These are phyloP conservation scores for Pterostichus madidus DNA, from an alignment of 2,888 invertebrate species.

Conservation along the genomic window DNA sequence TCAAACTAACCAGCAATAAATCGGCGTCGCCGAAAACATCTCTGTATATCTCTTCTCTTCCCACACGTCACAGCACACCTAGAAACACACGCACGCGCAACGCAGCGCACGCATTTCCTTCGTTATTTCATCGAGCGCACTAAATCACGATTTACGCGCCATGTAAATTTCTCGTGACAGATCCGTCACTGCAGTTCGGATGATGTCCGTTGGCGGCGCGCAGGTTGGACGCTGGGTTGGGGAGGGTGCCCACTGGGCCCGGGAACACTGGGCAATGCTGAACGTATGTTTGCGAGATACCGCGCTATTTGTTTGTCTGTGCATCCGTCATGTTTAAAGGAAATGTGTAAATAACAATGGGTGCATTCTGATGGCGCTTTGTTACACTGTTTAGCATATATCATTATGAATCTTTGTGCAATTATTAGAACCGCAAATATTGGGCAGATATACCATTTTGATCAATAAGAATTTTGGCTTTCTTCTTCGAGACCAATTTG, in stretches of 20 bases:
- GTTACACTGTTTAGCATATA: conserved; percentile 1
- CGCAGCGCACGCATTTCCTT: conserved; percentile 34
- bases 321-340: conserved; percentile 61
- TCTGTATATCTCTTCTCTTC: conserved; percentile 37
- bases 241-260: neutral
- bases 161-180: conserved; percentile 64
- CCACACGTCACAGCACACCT: conserved; percentile 49
- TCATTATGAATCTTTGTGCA: neutral
- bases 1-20: conserved; percentile 2
- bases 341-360: conserved; percentile 61
- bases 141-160: conserved; percentile 62
- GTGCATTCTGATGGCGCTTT: neutral
- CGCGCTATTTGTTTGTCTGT: conserved; percentile 29
- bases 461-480: too few relatives aligned
- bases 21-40: conserved; percentile 3
- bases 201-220: conserved; percentile 5
- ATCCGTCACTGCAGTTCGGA: conserved; percentile 58
- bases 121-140: conserved; percentile 57
- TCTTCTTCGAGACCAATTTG: too few relatives aligned
- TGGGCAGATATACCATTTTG: too few relatives aligned
- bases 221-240: neutral
- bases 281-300: conserved; percentile 37
- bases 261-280: neutral
- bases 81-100: conserved; percentile 39
- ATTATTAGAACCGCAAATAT: neutral